Percentiles rank a stretch among this genome's conserved stretches.
Conservation (phyloP, 2,797 vertebrate genomes). For the Macropodus opercularis region DNA sequence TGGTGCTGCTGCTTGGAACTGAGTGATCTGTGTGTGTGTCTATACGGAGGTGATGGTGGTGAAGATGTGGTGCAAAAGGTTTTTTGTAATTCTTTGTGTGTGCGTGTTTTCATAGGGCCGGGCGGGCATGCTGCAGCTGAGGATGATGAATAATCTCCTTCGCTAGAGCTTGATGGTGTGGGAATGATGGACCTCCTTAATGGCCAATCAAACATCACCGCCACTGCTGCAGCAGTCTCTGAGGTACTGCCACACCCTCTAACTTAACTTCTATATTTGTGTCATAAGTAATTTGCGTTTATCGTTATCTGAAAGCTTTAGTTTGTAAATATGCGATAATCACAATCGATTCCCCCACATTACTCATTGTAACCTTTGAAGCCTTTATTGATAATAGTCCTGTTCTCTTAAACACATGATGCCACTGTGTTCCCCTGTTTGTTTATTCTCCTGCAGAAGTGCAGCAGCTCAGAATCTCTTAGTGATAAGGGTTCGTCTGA, state of each 20-base stretch:
- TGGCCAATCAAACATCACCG: slow-evolving; percentile 87
- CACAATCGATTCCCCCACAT: too few relatives aligned
- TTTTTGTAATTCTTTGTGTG: neutral
- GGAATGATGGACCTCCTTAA: slow-evolving; percentile 96
- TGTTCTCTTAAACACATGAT: too few relatives aligned
- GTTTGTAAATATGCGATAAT: too few relatives aligned
- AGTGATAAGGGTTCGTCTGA: slow-evolving; percentile 94
- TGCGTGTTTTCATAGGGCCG: slow-evolving; percentile 72
- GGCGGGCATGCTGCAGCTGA: slow-evolving; percentile 79
- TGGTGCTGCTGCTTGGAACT: slow-evolving; percentile 35
- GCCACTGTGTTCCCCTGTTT: slow-evolving; percentile 12
- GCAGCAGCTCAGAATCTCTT: slow-evolving; percentile 97
- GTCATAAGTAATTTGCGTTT: neutral
- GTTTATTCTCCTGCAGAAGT: slow-evolving; percentile 81
- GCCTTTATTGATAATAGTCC: too few relatives aligned
- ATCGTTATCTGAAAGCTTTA: too few relatives aligned
- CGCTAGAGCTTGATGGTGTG: slow-evolving; percentile 85
- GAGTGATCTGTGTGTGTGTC: neutral
- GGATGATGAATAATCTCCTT: slow-evolving; percentile 84
- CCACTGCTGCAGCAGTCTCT: slow-evolving; percentile 84
- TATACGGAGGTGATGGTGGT: neutral
- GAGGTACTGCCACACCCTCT: slow-evolving; percentile 85
- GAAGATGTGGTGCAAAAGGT: slow-evolving; percentile 1
- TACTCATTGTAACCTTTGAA: too few relatives aligned
- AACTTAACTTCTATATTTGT: neutral